Conservation (phyloP, 2,888 invertebrate species). For the Andrena fulva region DNA sequence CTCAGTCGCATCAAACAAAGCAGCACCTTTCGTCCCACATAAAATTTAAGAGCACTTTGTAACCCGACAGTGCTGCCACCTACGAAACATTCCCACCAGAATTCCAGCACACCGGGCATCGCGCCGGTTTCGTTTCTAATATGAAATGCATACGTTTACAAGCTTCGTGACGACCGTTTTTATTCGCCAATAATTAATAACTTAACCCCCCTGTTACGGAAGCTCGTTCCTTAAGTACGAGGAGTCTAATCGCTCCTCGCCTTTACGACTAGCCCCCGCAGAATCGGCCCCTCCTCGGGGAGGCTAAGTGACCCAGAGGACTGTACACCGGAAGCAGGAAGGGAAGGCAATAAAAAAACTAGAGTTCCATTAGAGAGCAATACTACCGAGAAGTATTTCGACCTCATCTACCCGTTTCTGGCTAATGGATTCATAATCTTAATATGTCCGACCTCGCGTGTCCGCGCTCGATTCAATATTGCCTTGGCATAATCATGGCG, state of each 20-base stretch:
- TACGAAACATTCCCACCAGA: neutral
- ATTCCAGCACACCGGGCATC: neutral
- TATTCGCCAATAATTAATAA: neutral
- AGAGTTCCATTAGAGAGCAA: constrained; percentile 68
- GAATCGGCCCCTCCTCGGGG: constrained; percentile 29
- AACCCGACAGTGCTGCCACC: too few relatives aligned
- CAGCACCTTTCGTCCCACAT: too few relatives aligned
- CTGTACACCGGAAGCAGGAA: constrained; percentile 38
- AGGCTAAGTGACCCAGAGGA: constrained; percentile 46
- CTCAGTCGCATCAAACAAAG: too few relatives aligned
- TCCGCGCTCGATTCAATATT: constrained; percentile 78
- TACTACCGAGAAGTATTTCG: constrained; percentile 67
- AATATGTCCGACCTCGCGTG: constrained; percentile 78
- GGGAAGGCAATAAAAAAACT: constrained; percentile 54
- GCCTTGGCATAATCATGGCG: constrained; percentile 57
- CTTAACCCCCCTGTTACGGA: neutral
- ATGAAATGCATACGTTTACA: neutral
- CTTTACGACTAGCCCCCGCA: constrained; percentile 34
- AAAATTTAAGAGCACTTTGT: too few relatives aligned
- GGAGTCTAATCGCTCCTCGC: constrained; percentile 16
- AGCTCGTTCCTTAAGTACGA: constrained; percentile 10
- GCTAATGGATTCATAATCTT: constrained; percentile 82
- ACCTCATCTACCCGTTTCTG: constrained; percentile 70
- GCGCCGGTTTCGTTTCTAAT: neutral
- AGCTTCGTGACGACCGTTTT: neutral